Conservation (phyloP, 1,140 invertebrate species). For the Anagrus nilaparvatae region DNA sequence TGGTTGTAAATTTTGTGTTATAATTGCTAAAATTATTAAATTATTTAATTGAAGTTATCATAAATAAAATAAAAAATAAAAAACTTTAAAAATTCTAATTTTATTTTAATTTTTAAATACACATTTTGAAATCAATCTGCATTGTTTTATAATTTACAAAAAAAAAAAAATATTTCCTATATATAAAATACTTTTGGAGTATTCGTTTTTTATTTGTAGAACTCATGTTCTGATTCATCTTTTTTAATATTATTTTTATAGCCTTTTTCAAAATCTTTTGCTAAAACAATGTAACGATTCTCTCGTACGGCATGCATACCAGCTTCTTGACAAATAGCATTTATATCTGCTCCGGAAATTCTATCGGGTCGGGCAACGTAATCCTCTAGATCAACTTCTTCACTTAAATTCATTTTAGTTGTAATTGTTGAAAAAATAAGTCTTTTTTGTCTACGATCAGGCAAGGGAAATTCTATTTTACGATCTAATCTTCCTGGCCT, state of each 20-base stretch:
- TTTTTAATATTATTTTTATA: conserved; percentile 99
- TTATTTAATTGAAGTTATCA: no score
- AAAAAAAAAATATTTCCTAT: no score
- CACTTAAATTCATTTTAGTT: conserved; percentile 97
- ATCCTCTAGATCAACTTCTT: conserved; percentile 98
- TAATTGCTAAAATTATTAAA: no score
- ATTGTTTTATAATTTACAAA: no score
- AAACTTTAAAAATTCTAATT: no score
- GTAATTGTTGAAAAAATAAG: conserved; percentile 98
- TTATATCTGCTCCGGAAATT: conserved; percentile 98
- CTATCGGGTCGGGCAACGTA: conserved; percentile 96
- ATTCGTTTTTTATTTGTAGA: conserved; percentile 99
- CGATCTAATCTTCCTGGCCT: conserved; percentile 94
- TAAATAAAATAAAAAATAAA: no score
- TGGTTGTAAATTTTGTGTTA: no score
- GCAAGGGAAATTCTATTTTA: conserved; percentile 98
- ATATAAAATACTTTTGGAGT: no score
- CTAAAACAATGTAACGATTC: conserved; percentile 95
- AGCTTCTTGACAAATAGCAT: conserved; percentile 98
- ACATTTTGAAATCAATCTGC: no score
- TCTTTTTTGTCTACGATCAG: conserved; percentile 95
- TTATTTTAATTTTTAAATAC: no score
- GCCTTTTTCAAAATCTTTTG: conserved; percentile 98
- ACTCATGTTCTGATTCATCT: conserved; percentile 98
- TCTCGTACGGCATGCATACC: conserved; percentile 94